Evolutionary conservation across 1,140 invertebrate genomes (phyloP).

Genomic region (Protaetia brevitarsis): DNA sequence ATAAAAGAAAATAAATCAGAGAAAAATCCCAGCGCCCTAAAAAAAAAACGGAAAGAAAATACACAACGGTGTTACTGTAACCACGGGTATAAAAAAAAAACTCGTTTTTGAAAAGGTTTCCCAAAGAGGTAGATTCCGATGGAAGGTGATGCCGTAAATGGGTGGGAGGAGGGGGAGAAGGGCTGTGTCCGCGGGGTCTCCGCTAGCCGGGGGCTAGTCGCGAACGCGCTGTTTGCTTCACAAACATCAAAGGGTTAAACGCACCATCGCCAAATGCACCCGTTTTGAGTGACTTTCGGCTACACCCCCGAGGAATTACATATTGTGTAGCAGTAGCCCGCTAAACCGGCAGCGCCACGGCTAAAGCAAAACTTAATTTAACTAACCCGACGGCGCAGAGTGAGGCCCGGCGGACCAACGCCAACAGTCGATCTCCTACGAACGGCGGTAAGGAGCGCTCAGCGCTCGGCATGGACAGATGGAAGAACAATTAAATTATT

Average conservation of each 20-base stretch:
- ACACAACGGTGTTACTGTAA: too few species aligned
- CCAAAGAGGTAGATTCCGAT: too few species aligned
- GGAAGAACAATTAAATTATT: slow-evolving; percentile 44
- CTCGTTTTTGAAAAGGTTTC: too few species aligned
- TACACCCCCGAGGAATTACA: slow-evolving; percentile 36
- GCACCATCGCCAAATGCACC: slow-evolving; percentile 28
- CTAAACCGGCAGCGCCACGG: slow-evolving; percentile 29
- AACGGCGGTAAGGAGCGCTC: slow-evolving; percentile 5
- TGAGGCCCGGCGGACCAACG: not conserved
- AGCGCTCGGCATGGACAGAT: slow-evolving; percentile 21
- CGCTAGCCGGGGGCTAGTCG: slow-evolving; percentile 2
- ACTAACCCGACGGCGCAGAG: slow-evolving; percentile 29
- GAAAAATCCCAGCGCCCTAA: too few species aligned
- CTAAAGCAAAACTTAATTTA: slow-evolving; percentile 39
- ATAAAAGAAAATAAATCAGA: too few species aligned
- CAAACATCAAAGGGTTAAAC: slow-evolving; percentile 23
- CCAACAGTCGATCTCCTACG: slow-evolving; percentile 14
- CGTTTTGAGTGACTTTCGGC: slow-evolving; percentile 38
- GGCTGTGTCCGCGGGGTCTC: not conserved
- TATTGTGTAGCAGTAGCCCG: slow-evolving; percentile 33
- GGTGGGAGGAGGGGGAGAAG: not conserved
- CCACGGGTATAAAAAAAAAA: too few species aligned
- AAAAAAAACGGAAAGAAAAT: too few species aligned
- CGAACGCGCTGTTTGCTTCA: slow-evolving; percentile 20
- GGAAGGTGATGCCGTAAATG: not conserved